Evolutionary conservation across 2,113 vertebrate species (phyloP).

Genomic region (Dunckerocampus dactyliophorus): DNA sequence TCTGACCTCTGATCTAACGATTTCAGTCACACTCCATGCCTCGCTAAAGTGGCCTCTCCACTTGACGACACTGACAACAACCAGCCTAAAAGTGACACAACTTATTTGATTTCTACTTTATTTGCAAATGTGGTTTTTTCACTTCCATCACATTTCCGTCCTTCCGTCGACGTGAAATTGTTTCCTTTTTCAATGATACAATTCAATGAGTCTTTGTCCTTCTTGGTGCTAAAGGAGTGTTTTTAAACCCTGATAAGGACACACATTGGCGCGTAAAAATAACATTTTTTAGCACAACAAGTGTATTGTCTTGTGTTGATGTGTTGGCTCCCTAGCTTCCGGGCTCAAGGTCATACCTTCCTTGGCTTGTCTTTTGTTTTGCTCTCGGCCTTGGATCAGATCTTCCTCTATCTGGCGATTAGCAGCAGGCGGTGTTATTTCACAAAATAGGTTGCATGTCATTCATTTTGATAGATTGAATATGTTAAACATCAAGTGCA

Average conservation of each 20-base stretch:
- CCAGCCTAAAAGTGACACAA: neutral
- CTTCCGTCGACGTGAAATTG: too few relatives aligned
- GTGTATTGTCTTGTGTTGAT: constrained; percentile 57
- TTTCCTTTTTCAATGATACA: neutral
- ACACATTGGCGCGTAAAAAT: constrained; percentile 28
- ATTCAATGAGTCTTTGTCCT: constrained; percentile 17
- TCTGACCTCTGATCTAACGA: constrained; percentile 24
- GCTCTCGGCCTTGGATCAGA: constrained; percentile 60
- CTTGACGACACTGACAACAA: neutral
- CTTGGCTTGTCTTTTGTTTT: constrained; percentile 32
- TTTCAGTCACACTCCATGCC: constrained; percentile 3
- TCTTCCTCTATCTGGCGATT: constrained; percentile 10
- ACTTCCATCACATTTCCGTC: too few relatives aligned
- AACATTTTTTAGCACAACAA: neutral
- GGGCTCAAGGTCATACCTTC: constrained; percentile 60
- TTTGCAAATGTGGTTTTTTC: too few relatives aligned
- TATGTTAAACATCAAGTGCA: too few relatives aligned
- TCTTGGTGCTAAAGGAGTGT: constrained; percentile 16
- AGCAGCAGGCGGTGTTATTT: neutral
- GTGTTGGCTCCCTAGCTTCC: constrained; percentile 60
- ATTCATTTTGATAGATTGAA: too few relatives aligned
- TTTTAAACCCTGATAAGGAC: constrained; percentile 45
- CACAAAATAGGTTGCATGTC: too few relatives aligned
- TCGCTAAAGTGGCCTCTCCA: neutral
- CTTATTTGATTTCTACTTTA: too few relatives aligned